phyloP scores from a whole-genome alignment of 2,797 vertebrate species.

The Sebastiscus albofasciatus region DNA sequence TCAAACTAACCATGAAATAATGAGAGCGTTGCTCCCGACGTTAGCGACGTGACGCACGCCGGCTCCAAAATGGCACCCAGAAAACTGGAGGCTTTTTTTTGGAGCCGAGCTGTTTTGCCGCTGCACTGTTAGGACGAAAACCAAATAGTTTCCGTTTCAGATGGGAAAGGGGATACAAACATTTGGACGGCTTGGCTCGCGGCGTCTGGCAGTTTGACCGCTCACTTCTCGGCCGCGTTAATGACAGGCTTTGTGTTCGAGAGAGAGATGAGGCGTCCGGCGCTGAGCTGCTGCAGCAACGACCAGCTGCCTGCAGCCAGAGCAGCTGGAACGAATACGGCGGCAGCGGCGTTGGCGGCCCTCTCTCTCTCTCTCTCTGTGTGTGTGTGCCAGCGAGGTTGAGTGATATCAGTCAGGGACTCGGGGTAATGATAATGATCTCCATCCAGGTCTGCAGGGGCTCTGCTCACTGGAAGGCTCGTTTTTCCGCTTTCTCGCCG shows the following conservation, averaged over 20 bases:
- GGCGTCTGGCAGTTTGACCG: conserved; percentile 61
- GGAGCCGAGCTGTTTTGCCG: conserved; percentile 14
- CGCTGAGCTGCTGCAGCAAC: conserved; percentile 57
- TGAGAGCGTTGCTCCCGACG: conserved; percentile 69
- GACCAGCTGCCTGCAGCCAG: conserved; percentile 74
- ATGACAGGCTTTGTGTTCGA: conserved; percentile 28
- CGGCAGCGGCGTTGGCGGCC: neutral
- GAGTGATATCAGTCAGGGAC: conserved; percentile 83
- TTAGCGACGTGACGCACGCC: conserved; percentile 54
- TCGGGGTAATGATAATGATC: conserved; percentile 64
- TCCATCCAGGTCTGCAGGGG: conserved; percentile 70
- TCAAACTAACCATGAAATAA: conserved; percentile 81
- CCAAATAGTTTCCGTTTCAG: conserved; percentile 67
- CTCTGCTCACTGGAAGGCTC: conserved; percentile 25
- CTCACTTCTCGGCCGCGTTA: conserved; percentile 52
- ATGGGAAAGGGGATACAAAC: conserved; percentile 65
- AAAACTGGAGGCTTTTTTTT: neutral
- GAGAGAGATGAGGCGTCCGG: conserved; percentile 25
- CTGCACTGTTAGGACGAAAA: conserved; percentile 21
- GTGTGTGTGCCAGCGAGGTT: conserved; percentile 64
- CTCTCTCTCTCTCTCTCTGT: conserved; percentile 14
- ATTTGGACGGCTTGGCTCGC: conserved; percentile 62
- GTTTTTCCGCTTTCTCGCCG: conserved; percentile 23
- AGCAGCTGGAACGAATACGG: conserved; percentile 70
- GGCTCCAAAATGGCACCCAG: conserved; percentile 52